These are phyloP conservation scores for Copidosoma floridanum DNA, from an alignment of 1,140 invertebrate genomes.

Conservation along the genomic window DNA sequence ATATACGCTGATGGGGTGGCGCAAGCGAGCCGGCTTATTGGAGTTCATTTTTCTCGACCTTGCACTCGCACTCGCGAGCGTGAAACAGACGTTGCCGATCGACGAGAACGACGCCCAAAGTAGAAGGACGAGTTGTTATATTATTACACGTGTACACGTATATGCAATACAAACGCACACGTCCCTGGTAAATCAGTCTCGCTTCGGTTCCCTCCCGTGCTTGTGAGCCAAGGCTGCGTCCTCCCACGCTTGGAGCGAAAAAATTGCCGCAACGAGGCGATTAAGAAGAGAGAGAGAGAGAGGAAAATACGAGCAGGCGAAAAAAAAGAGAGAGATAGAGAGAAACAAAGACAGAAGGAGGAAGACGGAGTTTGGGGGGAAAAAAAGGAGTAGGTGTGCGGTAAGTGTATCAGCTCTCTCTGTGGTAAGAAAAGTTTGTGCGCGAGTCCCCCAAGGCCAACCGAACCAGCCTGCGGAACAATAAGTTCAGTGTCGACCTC, in stretches of 20 bases:
- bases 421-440: no score
- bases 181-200: constrained; percentile 21
- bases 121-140: constrained; percentile 1
- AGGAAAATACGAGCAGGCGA: neutral
- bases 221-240: constrained; percentile 9
- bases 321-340: neutral
- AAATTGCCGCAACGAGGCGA: constrained; percentile 17
- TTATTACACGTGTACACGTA: neutral
- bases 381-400: neutral
- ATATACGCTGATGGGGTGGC: no score
- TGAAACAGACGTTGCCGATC: constrained; percentile 16
- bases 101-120: neutral
- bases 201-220: constrained; percentile 3
- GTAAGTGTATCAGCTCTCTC: no score
- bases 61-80: constrained; percentile 1
- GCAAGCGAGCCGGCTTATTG: no score
- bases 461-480: constrained; percentile 24
- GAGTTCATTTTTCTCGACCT: constrained; percentile 22
- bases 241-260: constrained; percentile 15
- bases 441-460: constrained; percentile 19
- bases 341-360: neutral
- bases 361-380: neutral
- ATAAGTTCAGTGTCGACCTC: constrained; percentile 30
- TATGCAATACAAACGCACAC: neutral
- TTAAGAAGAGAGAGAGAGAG: neutral